phyloP scores from a whole-genome alignment of 2,888 invertebrate genomes.

The Lepetodrilus schrolli region DNA sequence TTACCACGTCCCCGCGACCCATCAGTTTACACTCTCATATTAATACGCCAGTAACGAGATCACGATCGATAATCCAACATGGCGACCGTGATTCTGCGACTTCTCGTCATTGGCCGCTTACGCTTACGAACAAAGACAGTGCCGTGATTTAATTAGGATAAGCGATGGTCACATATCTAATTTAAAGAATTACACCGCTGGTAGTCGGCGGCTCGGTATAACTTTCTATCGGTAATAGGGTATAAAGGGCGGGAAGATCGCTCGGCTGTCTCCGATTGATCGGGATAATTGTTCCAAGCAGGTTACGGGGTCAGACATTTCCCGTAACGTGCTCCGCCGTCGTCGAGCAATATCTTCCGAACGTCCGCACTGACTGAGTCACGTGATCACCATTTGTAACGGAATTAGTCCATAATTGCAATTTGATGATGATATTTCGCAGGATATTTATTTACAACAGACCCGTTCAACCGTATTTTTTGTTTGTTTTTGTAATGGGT shows the following conservation, averaged over 20 bases:
- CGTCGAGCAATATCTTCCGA: slow-evolving; percentile 7
- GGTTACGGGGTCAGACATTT: not conserved
- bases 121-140: slow-evolving; percentile 24
- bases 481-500: no score
- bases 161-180: slow-evolving; percentile 30
- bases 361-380: not conserved
- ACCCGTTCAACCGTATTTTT: no score
- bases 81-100: slow-evolving; percentile 13
- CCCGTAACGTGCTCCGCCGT: not conserved
- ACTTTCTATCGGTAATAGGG: not conserved
- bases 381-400: slow-evolving; percentile 3
- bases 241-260: not conserved
- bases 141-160: slow-evolving; percentile 30
- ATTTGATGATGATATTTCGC: not conserved
- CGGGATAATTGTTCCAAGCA: slow-evolving; percentile 4
- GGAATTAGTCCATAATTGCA: slow-evolving; percentile 11
- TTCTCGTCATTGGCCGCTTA: not conserved
- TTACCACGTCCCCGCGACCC: no score
- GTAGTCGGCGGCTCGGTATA: not conserved
- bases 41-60: slow-evolving; percentile 13
- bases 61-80: slow-evolving; percentile 22
- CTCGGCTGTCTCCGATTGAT: not conserved
- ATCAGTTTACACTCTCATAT: slow-evolving; percentile 28
- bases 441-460: no score
- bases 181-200: slow-evolving; percentile 15